Conservation (phyloP, 2,113 vertebrate species). For the Pogona vitticeps region DNA sequence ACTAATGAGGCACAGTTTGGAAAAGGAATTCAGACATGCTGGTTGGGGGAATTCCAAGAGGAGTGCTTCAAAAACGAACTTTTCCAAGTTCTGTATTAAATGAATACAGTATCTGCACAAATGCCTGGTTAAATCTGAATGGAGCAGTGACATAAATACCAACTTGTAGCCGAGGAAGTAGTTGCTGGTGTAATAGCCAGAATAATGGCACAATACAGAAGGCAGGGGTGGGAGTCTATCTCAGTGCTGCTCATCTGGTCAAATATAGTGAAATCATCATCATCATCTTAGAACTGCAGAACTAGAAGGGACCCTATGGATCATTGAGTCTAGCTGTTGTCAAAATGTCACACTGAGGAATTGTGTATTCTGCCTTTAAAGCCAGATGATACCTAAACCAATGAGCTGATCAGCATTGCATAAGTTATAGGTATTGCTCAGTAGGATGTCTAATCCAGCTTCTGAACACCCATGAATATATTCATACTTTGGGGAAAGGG, state of each 20-base stretch:
- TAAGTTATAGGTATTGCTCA: neutral
- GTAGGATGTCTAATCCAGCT: no score
- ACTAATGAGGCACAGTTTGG: no score
- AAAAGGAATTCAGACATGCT: no score
- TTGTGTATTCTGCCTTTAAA: no score
- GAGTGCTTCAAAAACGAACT: no score
- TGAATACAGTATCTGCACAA: neutral
- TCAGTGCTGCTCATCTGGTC: neutral
- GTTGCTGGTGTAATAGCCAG: neutral
- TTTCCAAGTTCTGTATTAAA: no score
- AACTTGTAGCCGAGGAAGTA: neutral
- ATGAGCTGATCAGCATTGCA: neutral
- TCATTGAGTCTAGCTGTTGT: no score
- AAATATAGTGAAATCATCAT: neutral
- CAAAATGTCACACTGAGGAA: no score
- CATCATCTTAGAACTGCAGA: no score
- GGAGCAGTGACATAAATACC: neutral
- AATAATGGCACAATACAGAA: neutral
- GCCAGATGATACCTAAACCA: neutral
- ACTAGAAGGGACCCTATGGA: no score
- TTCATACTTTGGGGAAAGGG: neutral
- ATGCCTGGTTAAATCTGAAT: neutral
- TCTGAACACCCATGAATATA: neutral
- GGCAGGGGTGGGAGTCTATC: neutral
- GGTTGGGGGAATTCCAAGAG: no score